Percentiles rank a stretch among this genome's conserved stretches.
These are phyloP conservation scores for Thalassoma bifasciatum DNA, from an alignment of 2,113 vertebrate species.

Conservation along the genomic window DNA sequence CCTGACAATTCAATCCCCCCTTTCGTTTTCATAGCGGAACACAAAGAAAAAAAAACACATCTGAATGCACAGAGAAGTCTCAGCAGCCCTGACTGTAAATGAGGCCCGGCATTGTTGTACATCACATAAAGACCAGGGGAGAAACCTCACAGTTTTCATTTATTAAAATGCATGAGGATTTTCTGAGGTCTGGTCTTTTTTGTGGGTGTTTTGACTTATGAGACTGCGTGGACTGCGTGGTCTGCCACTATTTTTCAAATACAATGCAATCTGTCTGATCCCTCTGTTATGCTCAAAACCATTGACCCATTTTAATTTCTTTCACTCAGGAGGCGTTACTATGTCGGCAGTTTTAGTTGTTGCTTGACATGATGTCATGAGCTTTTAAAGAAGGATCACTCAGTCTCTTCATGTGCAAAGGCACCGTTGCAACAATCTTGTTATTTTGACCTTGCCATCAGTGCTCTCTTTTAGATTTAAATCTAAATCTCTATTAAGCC, in stretches of 20 bases:
- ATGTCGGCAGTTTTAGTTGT: not conserved
- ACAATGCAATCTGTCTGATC: not conserved
- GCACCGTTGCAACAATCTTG: slow-evolving; percentile 40
- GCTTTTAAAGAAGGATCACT: slow-evolving; percentile 19
- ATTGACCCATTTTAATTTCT: slow-evolving; percentile 7
- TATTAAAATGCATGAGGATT: slow-evolving; percentile 42
- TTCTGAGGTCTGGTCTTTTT: slow-evolving; percentile 19
- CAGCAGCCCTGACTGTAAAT: slow-evolving; percentile 55
- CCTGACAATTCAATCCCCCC: slow-evolving; percentile 58
- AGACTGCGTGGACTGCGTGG: not conserved
- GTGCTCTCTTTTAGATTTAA: not conserved
- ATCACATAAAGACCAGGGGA: slow-evolving; percentile 37
- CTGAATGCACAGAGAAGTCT: slow-evolving; percentile 49
- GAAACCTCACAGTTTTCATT: slow-evolving; percentile 45
- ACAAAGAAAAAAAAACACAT: slow-evolving; percentile 25
- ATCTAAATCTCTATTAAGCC: too few species aligned
- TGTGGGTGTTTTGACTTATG: slow-evolving; percentile 16
- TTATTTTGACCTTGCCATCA: slow-evolving; percentile 23
- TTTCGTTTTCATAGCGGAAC: slow-evolving; percentile 38
- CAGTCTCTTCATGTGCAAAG: not conserved
- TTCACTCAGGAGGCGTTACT: not conserved
- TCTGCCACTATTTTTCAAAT: slow-evolving; percentile 3
- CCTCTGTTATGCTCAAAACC: slow-evolving; percentile 10
- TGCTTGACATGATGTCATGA: slow-evolving; percentile 7
- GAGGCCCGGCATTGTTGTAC: slow-evolving; percentile 45